Evolutionary conservation across 2,113 vertebrate genomes (phyloP), one percentile per base, ranked within the genome.

Genomic region (Ictidomys tridecemlineatus): DNA sequence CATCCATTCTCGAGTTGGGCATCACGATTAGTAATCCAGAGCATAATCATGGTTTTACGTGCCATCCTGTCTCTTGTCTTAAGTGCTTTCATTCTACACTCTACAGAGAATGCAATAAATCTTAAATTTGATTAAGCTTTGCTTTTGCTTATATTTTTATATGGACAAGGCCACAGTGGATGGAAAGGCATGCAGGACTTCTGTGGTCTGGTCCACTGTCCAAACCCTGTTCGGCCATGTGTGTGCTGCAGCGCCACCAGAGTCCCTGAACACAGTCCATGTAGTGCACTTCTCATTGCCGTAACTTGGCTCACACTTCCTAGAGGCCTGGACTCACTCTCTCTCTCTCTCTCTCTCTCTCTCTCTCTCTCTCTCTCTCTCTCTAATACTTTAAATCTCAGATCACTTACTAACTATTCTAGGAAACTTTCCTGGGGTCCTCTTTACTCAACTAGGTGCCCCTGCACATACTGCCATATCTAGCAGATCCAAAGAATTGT

Each of bases 221-320:
- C 16, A 69, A 78, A 67, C 1, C 24, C 32, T 65, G 0, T 9
- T 69, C 45, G 30, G 1, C 28, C 12, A 2, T 5, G 0, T 18
- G 20, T 16, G 39, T 63, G 14, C 53, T 32, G 17, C 0, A 20
- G 42, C 10, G 1, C 18, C 17, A 3, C 8, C 70, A 34, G 14
- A 14, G 8, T 77, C 22, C 22, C 28, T 65, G 51, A 22, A 0
- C 5, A 32, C 26, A 76, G 10, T 37, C 45, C 5, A 39, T 10
- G 0, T 2, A 45, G 11, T 34, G 12, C 3, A 12, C 0, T 42
- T 8, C 70, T 37, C 8, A 30, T 3, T 9, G 61, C 12, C 53
- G 2, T 37, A n/a, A 16, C 3, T 56, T 67, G 87, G 53, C 56
- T 73, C 17, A 5, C 9, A 34, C 20, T 70, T 22, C 37, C 2